Conservation (phyloP, 1,140 invertebrate genomes). For the Drosophila seguyi region DNA sequence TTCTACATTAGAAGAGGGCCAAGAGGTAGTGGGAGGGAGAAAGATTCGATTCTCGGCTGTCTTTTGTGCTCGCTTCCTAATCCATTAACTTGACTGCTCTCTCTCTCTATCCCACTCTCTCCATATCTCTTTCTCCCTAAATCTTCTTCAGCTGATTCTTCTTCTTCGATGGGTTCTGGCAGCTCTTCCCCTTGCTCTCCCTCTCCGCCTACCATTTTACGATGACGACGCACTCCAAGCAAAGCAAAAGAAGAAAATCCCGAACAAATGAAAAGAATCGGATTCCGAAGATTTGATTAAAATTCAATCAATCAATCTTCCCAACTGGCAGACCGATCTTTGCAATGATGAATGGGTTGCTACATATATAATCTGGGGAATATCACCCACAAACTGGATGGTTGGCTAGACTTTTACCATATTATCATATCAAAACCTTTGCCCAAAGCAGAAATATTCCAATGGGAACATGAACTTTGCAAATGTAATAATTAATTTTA, state of each 20-base stretch:
- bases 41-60: constrained; percentile 29
- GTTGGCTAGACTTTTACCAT: not conserved
- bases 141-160: constrained; percentile 3
- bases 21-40: constrained; percentile 21
- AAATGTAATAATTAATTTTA: not conserved
- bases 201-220: constrained; percentile 19
- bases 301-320: constrained; percentile 45
- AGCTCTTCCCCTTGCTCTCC: constrained; percentile 2
- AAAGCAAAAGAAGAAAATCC: constrained; percentile 10
- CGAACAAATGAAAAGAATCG: constrained; percentile 20
- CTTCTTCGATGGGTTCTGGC: constrained; percentile 17
- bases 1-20: not conserved
- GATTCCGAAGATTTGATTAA: constrained; percentile 37
- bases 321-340: constrained; percentile 29
- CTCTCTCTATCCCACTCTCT: constrained; percentile 2
- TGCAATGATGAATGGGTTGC: constrained; percentile 30
- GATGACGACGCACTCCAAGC: constrained; percentile 49
- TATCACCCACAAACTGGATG: constrained; percentile 4
- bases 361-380: not conserved
- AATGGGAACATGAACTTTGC: not conserved
- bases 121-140: constrained; percentile 5
- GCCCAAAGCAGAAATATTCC: not conserved
- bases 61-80: constrained; percentile 55
- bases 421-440: not conserved
- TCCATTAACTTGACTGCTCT: constrained; percentile 62